Base-by-base conservation (phyloP, 2,888 invertebrate genomes). In the Lucinisca nassula region DNA sequence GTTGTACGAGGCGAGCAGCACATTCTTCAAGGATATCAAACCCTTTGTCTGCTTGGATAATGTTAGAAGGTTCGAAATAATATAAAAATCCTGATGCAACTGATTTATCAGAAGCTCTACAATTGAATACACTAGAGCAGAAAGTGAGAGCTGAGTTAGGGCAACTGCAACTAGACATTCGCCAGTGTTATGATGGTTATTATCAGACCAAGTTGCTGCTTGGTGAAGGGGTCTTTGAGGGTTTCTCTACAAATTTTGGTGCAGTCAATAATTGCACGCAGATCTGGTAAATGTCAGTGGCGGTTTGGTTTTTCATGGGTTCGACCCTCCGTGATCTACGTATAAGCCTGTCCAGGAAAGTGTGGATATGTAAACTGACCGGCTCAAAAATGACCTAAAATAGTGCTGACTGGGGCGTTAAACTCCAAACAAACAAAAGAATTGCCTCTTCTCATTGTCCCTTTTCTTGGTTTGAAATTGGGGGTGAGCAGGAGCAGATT, bases 121-220 rank as follows among this genome's bases (percentile, higher is more conserved):
- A 91, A 79, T 85, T 85, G 82, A 84, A 92, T n/a, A 73, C 84
- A 38, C 61, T 73, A 2, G 90, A 92, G 17, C 91, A 77, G 77
- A 90, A 92, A 27, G 81, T 74, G n/a, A 90, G 81, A 12, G 58
- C 55, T 6, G 87, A 88, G 55, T 88, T 90, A 27, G 92, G n/a
- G 84, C 77, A 30, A 92, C 89, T n/a, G 82, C 90, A 67, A 90
- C 82, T 49, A 92, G 73, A 82, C 79, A 90, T 78, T 90, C 91
- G 6, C 79, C 61, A 0, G 91, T 88, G 51, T 88, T 88, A 38
- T 87, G 82, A 73, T 82, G 84, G 38, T 90, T 91, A 73, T 90
- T 90, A n/a, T 74, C 32, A 27, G 90, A 87, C 73, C 80, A 91
- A 21, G 84, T 87, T 55, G 85, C 67, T 27, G 72, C 38, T 37